Conservation (phyloP, 2,113 vertebrate genomes). For the Camelus dromedarius region DNA sequence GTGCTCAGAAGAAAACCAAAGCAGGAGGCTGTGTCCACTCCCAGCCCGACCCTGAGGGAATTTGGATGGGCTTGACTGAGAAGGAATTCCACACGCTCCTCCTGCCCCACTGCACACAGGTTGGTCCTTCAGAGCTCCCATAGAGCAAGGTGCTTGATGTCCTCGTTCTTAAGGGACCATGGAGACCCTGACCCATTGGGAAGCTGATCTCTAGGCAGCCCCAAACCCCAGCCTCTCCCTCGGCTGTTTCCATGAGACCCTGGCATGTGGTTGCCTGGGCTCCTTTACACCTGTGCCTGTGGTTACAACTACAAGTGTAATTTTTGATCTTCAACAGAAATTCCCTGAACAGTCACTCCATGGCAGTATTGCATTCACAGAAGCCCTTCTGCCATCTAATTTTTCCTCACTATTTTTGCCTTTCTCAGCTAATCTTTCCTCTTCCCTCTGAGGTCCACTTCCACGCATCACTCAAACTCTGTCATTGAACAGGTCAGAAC, state of each 20-base stretch:
- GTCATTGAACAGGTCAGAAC: background rate
- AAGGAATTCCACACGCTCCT: background rate
- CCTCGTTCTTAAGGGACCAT: background rate
- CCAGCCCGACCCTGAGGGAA: background rate
- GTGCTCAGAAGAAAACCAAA: background rate
- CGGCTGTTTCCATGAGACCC: background rate
- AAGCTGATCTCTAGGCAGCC: background rate
- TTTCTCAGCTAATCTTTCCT: background rate
- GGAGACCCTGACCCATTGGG: background rate
- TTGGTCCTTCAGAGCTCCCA: background rate
- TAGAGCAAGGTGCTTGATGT: accelerated
- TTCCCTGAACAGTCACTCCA: background rate
- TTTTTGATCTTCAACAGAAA: background rate
- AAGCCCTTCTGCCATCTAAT: background rate
- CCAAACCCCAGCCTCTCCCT: background rate
- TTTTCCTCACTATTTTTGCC: background rate
- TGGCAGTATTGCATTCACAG: background rate
- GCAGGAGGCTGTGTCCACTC: background rate
- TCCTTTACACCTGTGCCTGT: background rate
- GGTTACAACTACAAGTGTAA: background rate
- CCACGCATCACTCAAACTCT: background rate
- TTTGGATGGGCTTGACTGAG: background rate
- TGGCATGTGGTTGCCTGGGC: background rate
- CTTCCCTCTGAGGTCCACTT: background rate
- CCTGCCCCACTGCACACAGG: accelerated